Percentiles rank a stretch among this genome's conserved stretches.
Conservation (phyloP, 2,888 invertebrate genomes). For the Ectropis crepuscularia region DNA sequence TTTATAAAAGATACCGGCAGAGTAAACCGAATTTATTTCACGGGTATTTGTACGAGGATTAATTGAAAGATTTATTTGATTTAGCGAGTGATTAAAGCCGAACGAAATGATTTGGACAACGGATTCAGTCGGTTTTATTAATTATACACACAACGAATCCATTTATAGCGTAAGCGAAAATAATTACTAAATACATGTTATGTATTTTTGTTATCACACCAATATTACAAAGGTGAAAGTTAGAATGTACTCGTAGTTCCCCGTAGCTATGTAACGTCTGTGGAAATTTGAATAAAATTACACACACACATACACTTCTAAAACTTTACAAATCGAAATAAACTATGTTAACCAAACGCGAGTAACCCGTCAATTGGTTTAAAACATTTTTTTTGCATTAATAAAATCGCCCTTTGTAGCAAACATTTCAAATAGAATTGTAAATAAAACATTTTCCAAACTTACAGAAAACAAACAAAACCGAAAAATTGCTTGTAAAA, state of each 20-base stretch:
- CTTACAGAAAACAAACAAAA: too few species aligned
- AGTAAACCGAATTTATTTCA: conserved; percentile 18
- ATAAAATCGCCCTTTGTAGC: too few species aligned
- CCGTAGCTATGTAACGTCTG: too few species aligned
- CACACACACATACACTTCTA: too few species aligned
- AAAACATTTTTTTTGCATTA: neutral
- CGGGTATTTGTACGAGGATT: conserved; percentile 8
- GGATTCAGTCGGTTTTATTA: conserved; percentile 11
- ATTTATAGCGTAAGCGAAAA: neutral
- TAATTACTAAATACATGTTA: neutral
- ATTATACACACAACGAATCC: neutral
- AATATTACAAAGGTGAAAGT: too few species aligned
- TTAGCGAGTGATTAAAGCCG: conserved; percentile 16
- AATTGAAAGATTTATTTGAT: conserved; percentile 21
- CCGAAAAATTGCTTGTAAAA: neutral
- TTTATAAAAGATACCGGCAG: neutral
- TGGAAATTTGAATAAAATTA: too few species aligned
- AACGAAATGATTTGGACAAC: conserved; percentile 7
- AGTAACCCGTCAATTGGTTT: neutral
- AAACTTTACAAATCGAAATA: too few species aligned
- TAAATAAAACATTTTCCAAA: neutral
- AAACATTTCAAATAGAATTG: neutral
- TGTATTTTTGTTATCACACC: too few species aligned
- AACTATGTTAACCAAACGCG: too few species aligned
- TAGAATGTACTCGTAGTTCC: too few species aligned